A percentile compares a stretch with the other conserved stretches of the same genome.
phyloP scores from a whole-genome alignment of 2,113 vertebrate species.

The Castor canadensis region DNA sequence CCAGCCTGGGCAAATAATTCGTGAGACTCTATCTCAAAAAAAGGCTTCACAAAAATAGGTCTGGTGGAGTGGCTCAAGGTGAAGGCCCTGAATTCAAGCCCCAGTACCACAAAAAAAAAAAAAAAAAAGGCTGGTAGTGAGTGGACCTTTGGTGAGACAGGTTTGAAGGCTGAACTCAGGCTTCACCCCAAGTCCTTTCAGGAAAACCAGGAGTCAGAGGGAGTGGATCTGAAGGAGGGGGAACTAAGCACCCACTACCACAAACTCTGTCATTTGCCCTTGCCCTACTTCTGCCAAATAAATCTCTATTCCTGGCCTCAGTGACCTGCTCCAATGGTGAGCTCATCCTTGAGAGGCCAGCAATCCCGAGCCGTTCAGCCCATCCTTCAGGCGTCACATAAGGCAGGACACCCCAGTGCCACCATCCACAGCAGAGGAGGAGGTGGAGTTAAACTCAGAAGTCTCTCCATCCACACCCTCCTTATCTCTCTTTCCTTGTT shows the following conservation, averaged over 20 bases:
- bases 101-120: no score
- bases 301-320: constrained; percentile 52
- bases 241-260: constrained; percentile 11
- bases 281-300: constrained; percentile 54
- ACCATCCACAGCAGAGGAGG: not conserved
- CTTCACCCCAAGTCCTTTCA: not conserved
- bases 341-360: constrained; percentile 10
- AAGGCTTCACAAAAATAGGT: no score
- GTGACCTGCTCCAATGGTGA: constrained; percentile 40
- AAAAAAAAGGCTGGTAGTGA: not conserved
- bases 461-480: not conserved
- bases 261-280: not conserved
- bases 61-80: no score
- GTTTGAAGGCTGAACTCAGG: not conserved
- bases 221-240: not conserved
- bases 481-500: not conserved
- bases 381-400: not conserved
- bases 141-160: not conserved
- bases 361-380: not conserved
- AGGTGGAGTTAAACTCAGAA: not conserved
- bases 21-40: no score
- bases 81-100: no score
- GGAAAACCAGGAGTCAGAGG: not conserved
- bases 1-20: no score
- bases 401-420: not conserved